A percentile compares a stretch with the other conserved stretches of the same genome.
Conservation (phyloP, 1,140 invertebrate genomes). For the Drosophila mayri region DNA sequence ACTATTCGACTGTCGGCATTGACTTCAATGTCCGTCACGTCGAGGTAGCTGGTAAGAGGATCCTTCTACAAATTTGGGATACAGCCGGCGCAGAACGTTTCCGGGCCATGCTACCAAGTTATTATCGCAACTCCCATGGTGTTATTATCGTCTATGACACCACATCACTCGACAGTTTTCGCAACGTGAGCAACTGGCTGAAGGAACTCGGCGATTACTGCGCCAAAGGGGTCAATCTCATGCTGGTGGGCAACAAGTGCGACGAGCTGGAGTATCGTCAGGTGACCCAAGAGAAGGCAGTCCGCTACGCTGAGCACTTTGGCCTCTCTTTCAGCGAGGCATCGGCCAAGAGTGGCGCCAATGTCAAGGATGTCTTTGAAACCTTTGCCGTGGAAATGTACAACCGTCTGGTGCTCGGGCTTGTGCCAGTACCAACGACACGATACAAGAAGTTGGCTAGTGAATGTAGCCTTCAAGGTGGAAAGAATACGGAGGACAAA, state of each 20-base stretch:
- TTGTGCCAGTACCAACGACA: not conserved
- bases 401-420: not conserved
- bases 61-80: constrained; percentile 53
- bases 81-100: constrained; percentile 56
- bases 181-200: constrained; percentile 32
- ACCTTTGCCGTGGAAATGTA: constrained; percentile 17
- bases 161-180: constrained; percentile 15
- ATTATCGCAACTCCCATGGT: constrained; percentile 42
- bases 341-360: constrained; percentile 44
- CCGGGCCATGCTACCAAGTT: constrained; percentile 8
- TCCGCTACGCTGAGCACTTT: constrained; percentile 7
- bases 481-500: not conserved
- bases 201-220: constrained; percentile 13
- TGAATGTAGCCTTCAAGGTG: not conserved
- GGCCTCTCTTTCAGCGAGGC: constrained; percentile 29
- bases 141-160: constrained; percentile 52
- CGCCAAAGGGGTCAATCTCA: not conserved
- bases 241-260: constrained; percentile 60
- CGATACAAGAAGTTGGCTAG: not conserved
- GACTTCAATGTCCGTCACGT: constrained; percentile 22
- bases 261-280: constrained; percentile 19
- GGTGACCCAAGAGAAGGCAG: constrained; percentile 23
- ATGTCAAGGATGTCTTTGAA: constrained; percentile 38
- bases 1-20: constrained; percentile 35
- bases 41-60: constrained; percentile 20